These are phyloP conservation scores for Baryphthengus martii DNA, from an alignment of 2,113 vertebrate species.

Conservation along the genomic window DNA sequence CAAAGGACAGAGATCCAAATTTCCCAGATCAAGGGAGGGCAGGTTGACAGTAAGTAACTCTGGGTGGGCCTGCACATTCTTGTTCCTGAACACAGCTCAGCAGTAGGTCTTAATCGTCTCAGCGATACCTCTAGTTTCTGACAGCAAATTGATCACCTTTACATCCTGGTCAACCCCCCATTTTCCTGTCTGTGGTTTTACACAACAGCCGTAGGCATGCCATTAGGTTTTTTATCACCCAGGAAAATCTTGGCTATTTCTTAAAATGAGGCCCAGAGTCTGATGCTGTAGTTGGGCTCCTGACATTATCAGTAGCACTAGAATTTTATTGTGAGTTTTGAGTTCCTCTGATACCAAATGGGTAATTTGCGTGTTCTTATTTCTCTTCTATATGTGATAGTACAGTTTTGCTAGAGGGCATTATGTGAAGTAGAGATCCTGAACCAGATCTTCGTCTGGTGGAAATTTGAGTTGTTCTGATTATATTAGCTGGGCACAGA, in stretches of 20 bases:
- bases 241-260: neutral
- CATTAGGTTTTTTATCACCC: neutral
- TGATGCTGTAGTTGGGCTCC: neutral
- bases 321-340: neutral
- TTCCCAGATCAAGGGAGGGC: neutral
- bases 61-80: neutral
- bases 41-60: neutral
- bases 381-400: neutral
- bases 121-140: neutral
- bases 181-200: neutral
- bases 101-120: neutral
- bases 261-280: neutral
- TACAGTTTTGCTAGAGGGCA: constrained; percentile 13
- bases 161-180: neutral
- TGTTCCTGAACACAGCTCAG: neutral
- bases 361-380: neutral
- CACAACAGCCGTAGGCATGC: neutral
- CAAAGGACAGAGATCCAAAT: neutral
- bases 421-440: neutral
- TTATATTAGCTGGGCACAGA: neutral
- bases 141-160: neutral
- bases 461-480: neutral
- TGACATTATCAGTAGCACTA: neutral
- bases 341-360: neutral
- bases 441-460: neutral